Base-by-base conservation (phyloP, 2,888 invertebrate genomes). In the Agrochola litura region DNA sequence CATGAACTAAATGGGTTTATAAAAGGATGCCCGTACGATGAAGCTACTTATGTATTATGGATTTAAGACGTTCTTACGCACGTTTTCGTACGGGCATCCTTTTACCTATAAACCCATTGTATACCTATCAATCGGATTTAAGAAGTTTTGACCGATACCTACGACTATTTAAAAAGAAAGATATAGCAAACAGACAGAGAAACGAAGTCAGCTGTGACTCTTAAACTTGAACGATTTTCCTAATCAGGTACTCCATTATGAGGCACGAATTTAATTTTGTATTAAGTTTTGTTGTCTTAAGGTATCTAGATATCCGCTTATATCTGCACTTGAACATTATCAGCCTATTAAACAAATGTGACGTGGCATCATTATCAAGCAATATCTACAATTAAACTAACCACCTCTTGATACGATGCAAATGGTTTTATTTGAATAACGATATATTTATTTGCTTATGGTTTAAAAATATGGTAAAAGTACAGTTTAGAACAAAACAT, bases 321-420 rank as follows among this genome's bases (percentile, higher is more conserved):
- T 69, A 73, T 70, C 65, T 61, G 58, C 65, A 79, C 63, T 74
- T 64, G 46, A 79, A 66, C 22, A 60, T 67, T 82, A 79, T 83
- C 80, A 79, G 52, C 14, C 73, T 52, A 60, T 83, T 65, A 41
- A 73, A 77, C 54, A 77, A 54, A 77, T 43, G 37, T 79, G 80
- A 84, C 67, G 63, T 16, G n/a, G 63, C 46, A 56, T 73, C 63
- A 56, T 30, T 83, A 80, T 80, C 71, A 69, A 61, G 43, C 43
- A 68, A 65, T 64, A n/a, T n/a, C n/a, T n/a, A 60, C 58, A 73
- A 71, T 64, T 60, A 60, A 79, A 82, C 22, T 67, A 79, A 67
- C 61, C 54, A 64, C 56, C 60, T 67, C 49, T 58, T 61, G 66
- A 78, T 70, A 58, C 43, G 60, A 71, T 68, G 30, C 46, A 67